Conservation (phyloP, 2,113 vertebrate genomes). For the Sinocyclocheilus maitianheensis region DNA sequence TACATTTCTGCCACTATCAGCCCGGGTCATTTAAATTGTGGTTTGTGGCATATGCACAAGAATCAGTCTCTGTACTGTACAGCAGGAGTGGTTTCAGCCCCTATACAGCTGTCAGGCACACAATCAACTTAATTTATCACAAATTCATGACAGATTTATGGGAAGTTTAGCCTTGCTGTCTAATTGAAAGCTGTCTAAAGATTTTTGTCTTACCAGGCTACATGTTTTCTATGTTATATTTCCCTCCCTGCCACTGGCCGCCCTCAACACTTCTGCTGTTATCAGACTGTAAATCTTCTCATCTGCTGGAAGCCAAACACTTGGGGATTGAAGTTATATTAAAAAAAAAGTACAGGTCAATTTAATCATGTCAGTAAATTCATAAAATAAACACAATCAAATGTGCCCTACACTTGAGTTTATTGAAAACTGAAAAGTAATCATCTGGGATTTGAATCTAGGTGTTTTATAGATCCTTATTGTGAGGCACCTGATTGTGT, state of each 20-base stretch:
- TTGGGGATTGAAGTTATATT: not conserved
- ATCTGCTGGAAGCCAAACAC: not conserved
- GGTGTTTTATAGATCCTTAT: not conserved
- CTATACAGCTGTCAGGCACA: not conserved
- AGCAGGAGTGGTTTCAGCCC: not conserved
- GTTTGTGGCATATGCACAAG: not conserved
- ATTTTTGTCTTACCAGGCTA: not conserved
- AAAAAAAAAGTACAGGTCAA: not conserved
- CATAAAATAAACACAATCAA: not conserved
- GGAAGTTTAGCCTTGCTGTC: not conserved
- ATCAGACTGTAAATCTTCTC: not conserved
- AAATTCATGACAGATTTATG: not conserved
- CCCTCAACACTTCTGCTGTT: not conserved
- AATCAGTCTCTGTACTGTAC: not conserved
- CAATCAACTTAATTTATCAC: not conserved
- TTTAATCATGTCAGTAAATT: constrained; percentile 5
- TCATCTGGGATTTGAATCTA: not conserved
- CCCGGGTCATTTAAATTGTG: no score
- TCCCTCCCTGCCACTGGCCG: not conserved
- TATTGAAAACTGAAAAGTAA: not conserved
- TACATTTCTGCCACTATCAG: no score
- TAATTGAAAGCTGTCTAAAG: not conserved
- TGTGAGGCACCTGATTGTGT: not conserved
- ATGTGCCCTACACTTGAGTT: not conserved
- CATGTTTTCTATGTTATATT: not conserved